Evolutionary conservation across 2,797 vertebrate species (phyloP).

Genomic region (Pantherophis vulpinus): DNA sequence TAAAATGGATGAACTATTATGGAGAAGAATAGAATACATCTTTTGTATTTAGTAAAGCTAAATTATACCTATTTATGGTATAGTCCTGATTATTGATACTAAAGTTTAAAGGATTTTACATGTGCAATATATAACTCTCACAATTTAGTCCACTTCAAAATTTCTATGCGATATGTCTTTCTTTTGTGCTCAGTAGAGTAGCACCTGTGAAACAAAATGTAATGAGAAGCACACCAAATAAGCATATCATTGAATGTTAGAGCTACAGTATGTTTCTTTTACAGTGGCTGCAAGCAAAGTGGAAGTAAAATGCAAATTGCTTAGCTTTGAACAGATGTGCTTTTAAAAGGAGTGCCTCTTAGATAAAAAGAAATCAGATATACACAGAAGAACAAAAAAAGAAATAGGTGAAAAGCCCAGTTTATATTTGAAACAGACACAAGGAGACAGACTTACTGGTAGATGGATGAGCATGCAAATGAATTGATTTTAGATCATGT

Average conservation of each 20-base stretch:
- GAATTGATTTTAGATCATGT: neutral
- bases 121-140: neutral
- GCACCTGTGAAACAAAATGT: neutral
- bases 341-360: slow-evolving; percentile 44
- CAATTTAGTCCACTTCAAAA: neutral
- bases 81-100: neutral
- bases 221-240: neutral
- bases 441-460: neutral
- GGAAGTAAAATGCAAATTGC: slow-evolving; percentile 39
- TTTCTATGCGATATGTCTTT: neutral
- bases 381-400: neutral
- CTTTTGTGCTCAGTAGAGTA: neutral
- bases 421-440: neutral
- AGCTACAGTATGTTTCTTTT: neutral
- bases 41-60: neutral
- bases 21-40: neutral
- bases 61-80: neutral
- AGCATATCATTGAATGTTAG: neutral
- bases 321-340: slow-evolving; percentile 29
- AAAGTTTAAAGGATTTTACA: neutral
- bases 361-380: neutral
- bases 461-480: neutral
- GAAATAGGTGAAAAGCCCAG: neutral
- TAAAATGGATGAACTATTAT: neutral
- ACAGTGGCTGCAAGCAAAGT: slow-evolving; percentile 13